Percentiles rank a stretch among this genome's conserved stretches.
These are phyloP conservation scores for Drosophila sechellia DNA, from an alignment of 1,140 invertebrate genomes.

Conservation along the genomic window DNA sequence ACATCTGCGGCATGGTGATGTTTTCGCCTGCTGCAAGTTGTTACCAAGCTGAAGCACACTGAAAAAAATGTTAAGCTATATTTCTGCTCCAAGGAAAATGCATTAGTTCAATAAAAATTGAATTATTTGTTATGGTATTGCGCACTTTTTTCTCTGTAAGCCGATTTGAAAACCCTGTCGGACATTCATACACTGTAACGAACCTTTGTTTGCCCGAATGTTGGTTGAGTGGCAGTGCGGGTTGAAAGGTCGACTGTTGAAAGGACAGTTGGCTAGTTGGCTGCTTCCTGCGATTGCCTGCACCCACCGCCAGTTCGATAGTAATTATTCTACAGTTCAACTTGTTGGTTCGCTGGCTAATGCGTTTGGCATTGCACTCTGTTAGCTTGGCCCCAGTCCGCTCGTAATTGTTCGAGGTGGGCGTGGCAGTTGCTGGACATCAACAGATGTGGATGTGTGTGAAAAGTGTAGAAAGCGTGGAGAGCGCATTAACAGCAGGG, in stretches of 20 bases:
- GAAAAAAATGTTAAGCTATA: neutral
- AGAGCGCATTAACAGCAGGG: conserved; percentile 56
- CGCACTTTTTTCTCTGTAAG: neutral
- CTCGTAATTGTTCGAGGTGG: conserved; percentile 24
- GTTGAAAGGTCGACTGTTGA: conserved; percentile 15
- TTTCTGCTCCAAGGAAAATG: too few relatives aligned
- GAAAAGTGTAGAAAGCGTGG: neutral
- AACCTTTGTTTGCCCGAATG: conserved; percentile 25
- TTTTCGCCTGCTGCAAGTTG: conserved; percentile 25
- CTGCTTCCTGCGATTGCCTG: conserved; percentile 42
- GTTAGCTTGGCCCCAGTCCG: conserved; percentile 14
- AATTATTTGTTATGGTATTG: too few relatives aligned
- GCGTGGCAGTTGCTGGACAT: conserved; percentile 15
- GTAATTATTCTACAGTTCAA: conserved; percentile 70
- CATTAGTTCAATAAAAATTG: too few relatives aligned
- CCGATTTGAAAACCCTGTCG: conserved; percentile 26
- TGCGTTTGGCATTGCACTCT: conserved; percentile 58
- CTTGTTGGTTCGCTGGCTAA: conserved; percentile 68
- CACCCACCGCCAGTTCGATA: conserved; percentile 48
- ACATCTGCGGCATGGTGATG: conserved; percentile 26
- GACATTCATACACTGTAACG: conserved; percentile 40
- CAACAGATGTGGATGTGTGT: conserved; percentile 40
- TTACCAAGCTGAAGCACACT: conserved; percentile 4
- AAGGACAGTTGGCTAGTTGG: conserved; percentile 55
- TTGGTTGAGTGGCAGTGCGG: neutral